Evolutionary conservation across 2,797 vertebrate genomes (phyloP), one percentile per base, ranked within the genome.

Genomic region (Brotula barbata): DNA sequence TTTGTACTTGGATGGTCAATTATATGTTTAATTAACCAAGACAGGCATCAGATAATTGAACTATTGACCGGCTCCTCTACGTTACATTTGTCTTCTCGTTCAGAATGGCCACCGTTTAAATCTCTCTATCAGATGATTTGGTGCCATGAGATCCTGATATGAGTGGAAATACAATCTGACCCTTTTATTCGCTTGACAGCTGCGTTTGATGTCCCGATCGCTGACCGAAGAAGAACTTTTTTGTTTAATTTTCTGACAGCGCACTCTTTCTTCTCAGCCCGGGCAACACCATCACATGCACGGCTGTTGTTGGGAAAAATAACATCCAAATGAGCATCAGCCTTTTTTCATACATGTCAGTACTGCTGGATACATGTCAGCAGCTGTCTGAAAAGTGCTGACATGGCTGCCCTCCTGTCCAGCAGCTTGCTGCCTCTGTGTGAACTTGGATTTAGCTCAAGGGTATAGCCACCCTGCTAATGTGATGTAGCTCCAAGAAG

Each of bases 381-480:
- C 84, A 86, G 81, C 78, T 74, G 54, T 88, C 83, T 80, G 82
- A 82, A 89, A 90, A 88, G 84, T 88, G 89, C 90, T 90, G 90
- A 91, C 87, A 85, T 20, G 7, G 88, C 86, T 85, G 74, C 77
- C 83, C 85, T 81, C 78, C 85, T 87, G 87, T 87, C 89, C 84
- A 33, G 79, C 83, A 68, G 78, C 70, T 64, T 46, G 61, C 81
- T 86, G 79, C 83, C 77, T 81, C 79, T 81, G 78, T 83, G 83
- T 88, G 88, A 90, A 90, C 90, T 90, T 90, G 88, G 88, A 88
- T 90, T 88, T 88, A 87, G 89, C 89, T 91, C 89, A 90, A 91
- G 89, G 90, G 89, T 90, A 89, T 84, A 84, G 83, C 83, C 78
- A 76, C 80, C 78, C 82, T 75, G 84, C 87, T 89, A 89, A 89